Base-by-base conservation (phyloP, 2,113 vertebrate species). In the Struthio camelus region DNA sequence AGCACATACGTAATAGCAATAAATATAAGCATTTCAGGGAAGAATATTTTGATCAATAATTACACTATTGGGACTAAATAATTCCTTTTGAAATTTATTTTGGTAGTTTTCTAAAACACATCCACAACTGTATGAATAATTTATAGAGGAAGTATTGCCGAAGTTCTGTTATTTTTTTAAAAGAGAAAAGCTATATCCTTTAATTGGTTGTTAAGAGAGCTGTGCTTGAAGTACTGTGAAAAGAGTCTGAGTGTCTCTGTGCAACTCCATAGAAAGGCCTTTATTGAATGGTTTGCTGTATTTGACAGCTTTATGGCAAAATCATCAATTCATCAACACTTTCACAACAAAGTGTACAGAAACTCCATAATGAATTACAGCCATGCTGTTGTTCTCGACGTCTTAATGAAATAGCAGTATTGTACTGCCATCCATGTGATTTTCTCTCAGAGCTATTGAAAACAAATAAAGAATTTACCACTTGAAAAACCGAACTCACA, bases 301-400 rank as follows among this genome's bases (percentile, higher is more conserved):
- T 95, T 85, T 97, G 97, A 97, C 96, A 97, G 89, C 93, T 98
- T 97, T 97, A 96, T 79, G 90, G 87, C 51, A 94, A 96, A 93
- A 97, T 97, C 93, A 93, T 97, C 96, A 97, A 92, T 71, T 91
- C 93, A 90, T 97, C 96, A 95, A 94, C 92, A 89, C 75, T 95
- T 96, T 77, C 90, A 91, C 61, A 94, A 59, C 78, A 92, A 93
- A 95, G 94, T 94, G 40, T 83, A 71, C 91, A 79, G 93, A 95
- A 95, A 50, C 42, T 94, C 89, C 54, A 13, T 34, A 73, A 87
- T 87, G 89, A 97, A 95, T 97, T 96, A 94, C 91, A 97, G 90
- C 87, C 88, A 11, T 81, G 38, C 36, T 91, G n/a, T 80, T 95
- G 50, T 96, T 96, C 83, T 89, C 15, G 1, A 75, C 54, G 61